These are phyloP conservation scores for Girardinichthys multiradiatus DNA, from an alignment of 2,113 vertebrate species.

Conservation along the genomic window DNA sequence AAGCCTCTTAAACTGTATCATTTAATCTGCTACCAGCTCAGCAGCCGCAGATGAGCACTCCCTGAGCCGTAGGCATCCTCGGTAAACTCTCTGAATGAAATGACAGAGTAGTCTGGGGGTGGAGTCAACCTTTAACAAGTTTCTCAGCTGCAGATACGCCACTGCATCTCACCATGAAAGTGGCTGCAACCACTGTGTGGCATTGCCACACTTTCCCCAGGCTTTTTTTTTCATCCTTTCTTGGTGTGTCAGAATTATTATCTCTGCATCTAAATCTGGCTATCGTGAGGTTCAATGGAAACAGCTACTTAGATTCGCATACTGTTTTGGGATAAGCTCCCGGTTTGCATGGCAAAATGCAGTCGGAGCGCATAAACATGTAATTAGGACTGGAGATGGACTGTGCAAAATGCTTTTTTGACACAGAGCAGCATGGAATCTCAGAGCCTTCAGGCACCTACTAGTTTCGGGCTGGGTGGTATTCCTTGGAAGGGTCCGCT, in stretches of 20 bases:
- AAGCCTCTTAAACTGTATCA: constrained; percentile 18
- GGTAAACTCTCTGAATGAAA: constrained; percentile 60
- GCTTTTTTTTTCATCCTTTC: constrained; percentile 8
- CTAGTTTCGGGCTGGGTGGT: constrained; percentile 34
- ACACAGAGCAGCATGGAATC: constrained; percentile 5
- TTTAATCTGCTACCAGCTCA: constrained; percentile 40
- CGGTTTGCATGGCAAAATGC: constrained; percentile 28
- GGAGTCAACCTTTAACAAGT: constrained; percentile 64
- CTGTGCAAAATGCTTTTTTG: constrained; percentile 15
- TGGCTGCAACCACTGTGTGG: constrained; percentile 54
- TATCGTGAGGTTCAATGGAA: constrained; percentile 65
- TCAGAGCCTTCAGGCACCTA: constrained; percentile 14
- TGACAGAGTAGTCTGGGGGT: constrained; percentile 64
- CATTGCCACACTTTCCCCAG: constrained; percentile 41
- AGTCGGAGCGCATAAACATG: constrained; percentile 50
- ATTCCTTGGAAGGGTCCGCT: constrained; percentile 53
- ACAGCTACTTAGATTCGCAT: constrained; percentile 46
- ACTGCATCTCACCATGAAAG: constrained; percentile 60
- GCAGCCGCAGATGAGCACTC: constrained; percentile 40
- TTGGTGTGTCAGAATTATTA: constrained; percentile 55
- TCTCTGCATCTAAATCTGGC: constrained; percentile 59
- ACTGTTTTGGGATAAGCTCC: constrained; percentile 15
- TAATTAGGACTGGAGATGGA: constrained; percentile 41
- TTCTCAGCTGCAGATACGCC: constrained; percentile 51
- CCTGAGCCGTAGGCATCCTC: constrained; percentile 48